These are phyloP conservation scores for Stegana nigrithorax DNA, from an alignment of 2,888 invertebrate genomes.

Conservation along the genomic window DNA sequence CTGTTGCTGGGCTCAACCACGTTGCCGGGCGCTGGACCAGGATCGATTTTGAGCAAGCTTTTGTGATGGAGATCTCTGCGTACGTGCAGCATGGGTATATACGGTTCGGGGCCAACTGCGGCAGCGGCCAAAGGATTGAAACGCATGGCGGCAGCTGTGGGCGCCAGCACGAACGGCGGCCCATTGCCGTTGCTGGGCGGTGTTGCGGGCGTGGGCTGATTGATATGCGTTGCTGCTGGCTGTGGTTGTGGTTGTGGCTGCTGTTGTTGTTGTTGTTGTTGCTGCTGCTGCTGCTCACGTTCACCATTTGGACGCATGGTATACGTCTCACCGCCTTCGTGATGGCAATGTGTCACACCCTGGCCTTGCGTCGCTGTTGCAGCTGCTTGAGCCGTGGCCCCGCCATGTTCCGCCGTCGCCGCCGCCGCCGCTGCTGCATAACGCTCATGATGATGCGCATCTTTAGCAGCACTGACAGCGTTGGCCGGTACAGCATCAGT, in stretches of 20 bases:
- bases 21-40: slow-evolving; percentile 16
- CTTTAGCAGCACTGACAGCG: slow-evolving; percentile 33
- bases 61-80: slow-evolving; percentile 79
- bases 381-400: slow-evolving; percentile 19
- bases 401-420: not conserved
- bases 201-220: slow-evolving; percentile 25
- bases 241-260: not conserved
- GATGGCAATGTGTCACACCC: slow-evolving; percentile 78
- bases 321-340: slow-evolving; percentile 75
- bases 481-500: slow-evolving; percentile 45
- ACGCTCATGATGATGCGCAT: slow-evolving; percentile 11
- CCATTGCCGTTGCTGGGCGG: slow-evolving; percentile 10
- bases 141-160: slow-evolving; percentile 12
- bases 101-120: slow-evolving; percentile 61
- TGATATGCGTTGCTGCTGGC: slow-evolving; percentile 1
- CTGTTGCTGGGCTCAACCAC: slow-evolving; percentile 63
- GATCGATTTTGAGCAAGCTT: slow-evolving; percentile 48
- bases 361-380: slow-evolving; percentile 44
- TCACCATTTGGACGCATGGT: slow-evolving; percentile 81
- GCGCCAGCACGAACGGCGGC: slow-evolving; percentile 31
- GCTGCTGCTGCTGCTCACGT: slow-evolving; percentile 36
- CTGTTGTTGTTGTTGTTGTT: not conserved
- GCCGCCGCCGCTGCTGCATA: not conserved
- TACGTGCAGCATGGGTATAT: slow-evolving; percentile 77
- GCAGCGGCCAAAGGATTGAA: slow-evolving; percentile 46